phyloP scores from a whole-genome alignment of 2,888 invertebrate species.

The Nemotelus nigrinus region DNA sequence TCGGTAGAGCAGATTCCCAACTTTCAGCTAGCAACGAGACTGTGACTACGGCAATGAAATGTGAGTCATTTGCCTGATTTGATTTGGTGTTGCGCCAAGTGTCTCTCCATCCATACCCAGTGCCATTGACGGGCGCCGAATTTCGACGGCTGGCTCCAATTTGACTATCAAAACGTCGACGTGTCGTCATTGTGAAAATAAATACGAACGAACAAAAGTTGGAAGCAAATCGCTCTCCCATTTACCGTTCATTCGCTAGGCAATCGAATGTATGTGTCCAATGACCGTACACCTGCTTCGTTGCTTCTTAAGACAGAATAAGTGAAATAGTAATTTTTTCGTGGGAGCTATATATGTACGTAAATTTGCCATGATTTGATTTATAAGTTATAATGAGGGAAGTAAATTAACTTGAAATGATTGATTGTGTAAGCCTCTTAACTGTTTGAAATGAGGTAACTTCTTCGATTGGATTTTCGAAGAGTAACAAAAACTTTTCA shows the following conservation, averaged over 20 bases:
- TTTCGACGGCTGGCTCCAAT: slow-evolving; percentile 10
- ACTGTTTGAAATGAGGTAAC: too few relatives aligned
- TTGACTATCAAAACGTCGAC: slow-evolving; percentile 19
- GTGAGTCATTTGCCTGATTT: slow-evolving; percentile 24
- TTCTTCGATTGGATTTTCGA: too few relatives aligned
- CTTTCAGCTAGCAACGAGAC: background rate
- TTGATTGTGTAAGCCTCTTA: too few relatives aligned
- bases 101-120: background rate
- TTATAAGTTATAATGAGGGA: background rate
- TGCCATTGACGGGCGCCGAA: background rate
- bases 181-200: slow-evolving; percentile 34
- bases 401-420: background rate
- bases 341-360: background rate
- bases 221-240: background rate
- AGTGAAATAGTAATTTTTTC: slow-evolving; percentile 2
- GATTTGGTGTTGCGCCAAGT: slow-evolving; percentile 16
- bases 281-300: slow-evolving; percentile 18
- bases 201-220: background rate
- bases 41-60: background rate
- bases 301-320: background rate
- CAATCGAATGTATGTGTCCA: slow-evolving; percentile 2
- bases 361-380: too few relatives aligned
- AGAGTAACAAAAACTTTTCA: too few relatives aligned
- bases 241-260: slow-evolving; percentile 11
- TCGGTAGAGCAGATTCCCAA: background rate